Conservation (phyloP, 2,888 invertebrate species). For the Germaria angustata region DNA sequence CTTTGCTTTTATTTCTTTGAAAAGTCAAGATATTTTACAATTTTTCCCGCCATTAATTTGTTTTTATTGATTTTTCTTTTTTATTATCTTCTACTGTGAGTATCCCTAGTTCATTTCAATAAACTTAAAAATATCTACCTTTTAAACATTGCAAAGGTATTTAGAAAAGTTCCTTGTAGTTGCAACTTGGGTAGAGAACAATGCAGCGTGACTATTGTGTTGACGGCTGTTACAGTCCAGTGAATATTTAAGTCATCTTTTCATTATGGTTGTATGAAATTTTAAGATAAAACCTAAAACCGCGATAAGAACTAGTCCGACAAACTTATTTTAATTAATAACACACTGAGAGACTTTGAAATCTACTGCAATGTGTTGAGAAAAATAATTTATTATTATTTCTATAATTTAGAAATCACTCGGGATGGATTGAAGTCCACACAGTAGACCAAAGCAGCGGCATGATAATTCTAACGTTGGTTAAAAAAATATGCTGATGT, state of each 20-base stretch:
- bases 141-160: not conserved
- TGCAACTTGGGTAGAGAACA: not conserved
- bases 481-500: no score
- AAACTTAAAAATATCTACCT: not conserved
- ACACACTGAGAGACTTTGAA: no score
- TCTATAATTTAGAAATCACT: no score
- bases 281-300: not conserved
- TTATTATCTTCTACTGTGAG: not conserved
- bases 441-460: no score
- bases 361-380: no score
- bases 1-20: no score
- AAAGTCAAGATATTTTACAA: no score
- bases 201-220: slow-evolving; percentile 3
- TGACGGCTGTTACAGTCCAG: not conserved
- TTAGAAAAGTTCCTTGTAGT: not conserved
- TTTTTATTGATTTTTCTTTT: not conserved
- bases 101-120: not conserved
- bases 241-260: not conserved
- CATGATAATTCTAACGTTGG: no score
- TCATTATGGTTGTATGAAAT: not conserved
- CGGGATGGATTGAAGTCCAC: no score
- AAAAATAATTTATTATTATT: no score
- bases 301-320: not conserved
- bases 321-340: not conserved
- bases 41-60: no score